These are phyloP conservation scores for Muscina levida DNA, from an alignment of 2,888 invertebrate species.

Conservation along the genomic window DNA sequence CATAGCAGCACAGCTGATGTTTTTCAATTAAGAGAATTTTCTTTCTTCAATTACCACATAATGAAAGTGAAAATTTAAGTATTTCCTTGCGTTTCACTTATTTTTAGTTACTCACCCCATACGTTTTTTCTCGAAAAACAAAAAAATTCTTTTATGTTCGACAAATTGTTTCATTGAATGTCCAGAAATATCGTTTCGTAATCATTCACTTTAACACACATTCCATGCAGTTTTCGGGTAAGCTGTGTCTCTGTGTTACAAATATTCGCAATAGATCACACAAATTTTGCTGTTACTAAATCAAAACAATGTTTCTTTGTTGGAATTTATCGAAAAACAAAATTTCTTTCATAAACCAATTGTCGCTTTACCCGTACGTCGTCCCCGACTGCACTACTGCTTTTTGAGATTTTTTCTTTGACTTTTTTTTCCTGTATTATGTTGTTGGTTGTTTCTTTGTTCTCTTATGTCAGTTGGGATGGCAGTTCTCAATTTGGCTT, in stretches of 20 bases:
- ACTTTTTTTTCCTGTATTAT: conserved; percentile 12
- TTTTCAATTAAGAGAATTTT: background rate
- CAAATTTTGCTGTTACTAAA: background rate
- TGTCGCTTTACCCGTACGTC: too few species aligned
- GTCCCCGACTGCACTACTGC: conserved; percentile 10
- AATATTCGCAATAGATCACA: background rate
- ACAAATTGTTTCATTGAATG: conserved; percentile 15
- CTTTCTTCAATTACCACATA: conserved; percentile 5
- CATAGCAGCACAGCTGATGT: conserved; percentile 32
- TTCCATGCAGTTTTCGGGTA: background rate
- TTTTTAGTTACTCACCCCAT: conserved; percentile 43
- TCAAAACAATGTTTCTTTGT: background rate
- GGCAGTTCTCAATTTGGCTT: too few species aligned
- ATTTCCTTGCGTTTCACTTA: background rate
- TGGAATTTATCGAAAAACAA: background rate
- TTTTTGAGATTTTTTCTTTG: conserved; percentile 11
- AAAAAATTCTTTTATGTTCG: conserved; percentile 5
- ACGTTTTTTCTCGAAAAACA: conserved; percentile 14
- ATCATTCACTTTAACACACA: conserved; percentile 22
- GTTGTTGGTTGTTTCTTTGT: too few species aligned
- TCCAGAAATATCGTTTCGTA: conserved; percentile 47
- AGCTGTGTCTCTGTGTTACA: background rate
- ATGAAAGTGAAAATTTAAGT: conserved; percentile 30
- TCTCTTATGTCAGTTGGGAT: too few species aligned
- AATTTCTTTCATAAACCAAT: background rate